A percentile compares a stretch with the other conserved stretches of the same genome.
Conservation (phyloP, 2,888 invertebrate genomes). For the Lasius platythorax region DNA sequence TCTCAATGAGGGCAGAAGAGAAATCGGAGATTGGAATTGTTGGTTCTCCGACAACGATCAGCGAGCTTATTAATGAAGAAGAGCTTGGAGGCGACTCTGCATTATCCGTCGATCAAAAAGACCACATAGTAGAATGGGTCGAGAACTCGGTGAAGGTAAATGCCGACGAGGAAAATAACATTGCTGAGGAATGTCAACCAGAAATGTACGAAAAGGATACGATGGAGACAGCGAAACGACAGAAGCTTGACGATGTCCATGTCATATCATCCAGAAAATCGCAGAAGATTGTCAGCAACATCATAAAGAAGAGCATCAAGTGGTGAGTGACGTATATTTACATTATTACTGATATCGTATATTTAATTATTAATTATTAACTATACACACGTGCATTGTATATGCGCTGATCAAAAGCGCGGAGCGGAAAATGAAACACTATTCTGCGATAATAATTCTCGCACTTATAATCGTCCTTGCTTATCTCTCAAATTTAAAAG, state of each 20-base stretch:
- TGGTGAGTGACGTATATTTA: conserved; percentile 79
- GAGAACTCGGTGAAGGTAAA: conserved; percentile 84
- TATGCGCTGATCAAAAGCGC: background rate
- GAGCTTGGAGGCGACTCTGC: conserved; percentile 78
- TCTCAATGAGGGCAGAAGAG: conserved; percentile 50
- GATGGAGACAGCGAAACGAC: conserved; percentile 70
- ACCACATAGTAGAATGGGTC: conserved; percentile 85
- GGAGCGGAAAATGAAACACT: background rate
- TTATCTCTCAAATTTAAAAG: background rate
- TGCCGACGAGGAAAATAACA: conserved; percentile 63
- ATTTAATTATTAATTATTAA: background rate
- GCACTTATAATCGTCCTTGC: background rate
- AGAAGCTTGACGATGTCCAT: conserved; percentile 48
- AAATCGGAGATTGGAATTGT: conserved; percentile 81
- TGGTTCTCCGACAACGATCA: conserved; percentile 81
- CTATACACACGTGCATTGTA: background rate
- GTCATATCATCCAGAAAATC: conserved; percentile 79
- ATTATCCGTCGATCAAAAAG: conserved; percentile 80
- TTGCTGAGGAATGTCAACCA: conserved; percentile 26
- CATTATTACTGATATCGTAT: background rate
- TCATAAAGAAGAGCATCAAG: conserved; percentile 84
- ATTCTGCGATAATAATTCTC: background rate
- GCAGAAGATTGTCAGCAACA: conserved; percentile 82
- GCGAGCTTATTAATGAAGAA: conserved; percentile 81
- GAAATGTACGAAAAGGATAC: conserved; percentile 54